Percentiles rank a stretch among this genome's conserved stretches.
Conservation (phyloP, 2,888 invertebrate species). For the Kuschelorhynchus macadamiae region DNA sequence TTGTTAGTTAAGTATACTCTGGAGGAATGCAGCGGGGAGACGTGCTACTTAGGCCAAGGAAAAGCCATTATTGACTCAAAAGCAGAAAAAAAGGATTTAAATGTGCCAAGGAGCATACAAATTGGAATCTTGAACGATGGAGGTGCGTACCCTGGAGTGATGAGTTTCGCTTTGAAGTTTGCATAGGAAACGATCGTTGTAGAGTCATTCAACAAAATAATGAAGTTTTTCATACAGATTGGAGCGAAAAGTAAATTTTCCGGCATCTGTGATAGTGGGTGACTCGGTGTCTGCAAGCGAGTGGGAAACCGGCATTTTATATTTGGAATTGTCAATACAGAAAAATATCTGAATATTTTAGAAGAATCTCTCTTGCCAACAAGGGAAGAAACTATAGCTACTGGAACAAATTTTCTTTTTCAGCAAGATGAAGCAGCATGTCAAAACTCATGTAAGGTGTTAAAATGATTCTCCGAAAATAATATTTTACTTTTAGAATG, state of each 20-base stretch:
- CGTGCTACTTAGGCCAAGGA: constrained; percentile 9
- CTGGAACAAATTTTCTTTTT: too few relatives aligned
- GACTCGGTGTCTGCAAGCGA: neutral
- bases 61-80: constrained; percentile 11
- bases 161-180: constrained; percentile 45
- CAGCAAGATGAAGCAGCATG: too few relatives aligned
- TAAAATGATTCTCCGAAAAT: too few relatives aligned
- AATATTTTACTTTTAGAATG: too few relatives aligned
- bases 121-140: constrained; percentile 7
- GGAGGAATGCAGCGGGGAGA: too few relatives aligned
- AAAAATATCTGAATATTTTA: constrained; percentile 6
- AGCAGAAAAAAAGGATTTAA: constrained; percentile 3
- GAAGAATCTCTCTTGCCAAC: neutral
- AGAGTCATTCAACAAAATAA: constrained; percentile 37
- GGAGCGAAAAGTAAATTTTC: too few relatives aligned
- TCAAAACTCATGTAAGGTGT: too few relatives aligned
- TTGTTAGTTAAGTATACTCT: too few relatives aligned
- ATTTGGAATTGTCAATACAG: constrained; percentile 2
- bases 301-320: constrained; percentile 1
- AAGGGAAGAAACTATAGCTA: too few relatives aligned
- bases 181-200: constrained; percentile 39
- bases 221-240: constrained; percentile 37
- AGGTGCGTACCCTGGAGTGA: constrained; percentile 39
- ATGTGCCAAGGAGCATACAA: constrained; percentile 2
- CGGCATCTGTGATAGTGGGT: constrained; percentile 17